These are phyloP conservation scores for Opisthocomus hoazin DNA, from an alignment of 2,113 vertebrate species.

Conservation along the genomic window DNA sequence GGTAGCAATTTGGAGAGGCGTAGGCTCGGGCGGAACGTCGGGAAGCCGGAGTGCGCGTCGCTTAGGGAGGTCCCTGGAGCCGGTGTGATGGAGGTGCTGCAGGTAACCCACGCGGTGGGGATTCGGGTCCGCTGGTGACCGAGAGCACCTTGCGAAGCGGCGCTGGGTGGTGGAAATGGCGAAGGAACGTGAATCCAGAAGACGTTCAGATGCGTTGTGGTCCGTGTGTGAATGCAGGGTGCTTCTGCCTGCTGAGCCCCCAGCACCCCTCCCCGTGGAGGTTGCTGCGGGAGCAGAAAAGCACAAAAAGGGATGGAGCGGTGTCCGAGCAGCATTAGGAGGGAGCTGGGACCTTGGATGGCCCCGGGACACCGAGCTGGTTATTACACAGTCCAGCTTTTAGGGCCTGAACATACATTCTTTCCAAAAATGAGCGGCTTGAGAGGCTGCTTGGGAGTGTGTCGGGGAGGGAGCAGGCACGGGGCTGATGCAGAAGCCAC, in stretches of 20 bases:
- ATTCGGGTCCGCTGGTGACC: fast-evolving
- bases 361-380: neutral
- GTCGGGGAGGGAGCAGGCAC: fast-evolving
- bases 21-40: fast-evolving
- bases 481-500: no score
- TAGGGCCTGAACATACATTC: neutral
- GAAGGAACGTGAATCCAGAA: neutral
- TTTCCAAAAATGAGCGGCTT: neutral
- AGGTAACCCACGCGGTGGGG: fast-evolving
- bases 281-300: neutral
- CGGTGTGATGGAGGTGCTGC: neutral
- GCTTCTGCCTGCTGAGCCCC: neutral
- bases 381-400: neutral
- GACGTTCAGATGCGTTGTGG: fast-evolving
- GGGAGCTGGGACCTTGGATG: neutral
- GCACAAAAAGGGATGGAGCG: fast-evolving
- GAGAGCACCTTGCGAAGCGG: neutral
- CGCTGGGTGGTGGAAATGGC: neutral
- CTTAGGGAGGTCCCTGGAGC: neutral
- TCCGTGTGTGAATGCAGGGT: neutral
- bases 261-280: fast-evolving
- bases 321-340: neutral
- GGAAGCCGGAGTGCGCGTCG: fast-evolving
- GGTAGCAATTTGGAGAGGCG: neutral
- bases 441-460: neutral